Percentiles rank a stretch among this genome's conserved stretches.
phyloP scores from a whole-genome alignment of 2,113 vertebrate genomes.

The Circaetus cinerascens region DNA sequence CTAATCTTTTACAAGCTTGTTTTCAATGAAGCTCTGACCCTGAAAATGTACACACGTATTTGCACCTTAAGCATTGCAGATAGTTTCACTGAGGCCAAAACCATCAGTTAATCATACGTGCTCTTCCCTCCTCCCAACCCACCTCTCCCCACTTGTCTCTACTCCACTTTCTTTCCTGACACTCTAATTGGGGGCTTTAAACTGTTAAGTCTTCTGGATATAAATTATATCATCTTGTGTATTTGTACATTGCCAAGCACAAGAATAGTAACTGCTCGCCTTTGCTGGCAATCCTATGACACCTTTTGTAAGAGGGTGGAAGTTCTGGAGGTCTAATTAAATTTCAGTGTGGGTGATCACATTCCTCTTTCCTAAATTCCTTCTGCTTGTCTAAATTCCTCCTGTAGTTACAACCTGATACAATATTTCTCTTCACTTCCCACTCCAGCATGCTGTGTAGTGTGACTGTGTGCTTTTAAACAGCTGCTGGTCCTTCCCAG shows the following conservation, averaged over 20 bases:
- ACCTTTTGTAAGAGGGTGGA: conserved; percentile 15
- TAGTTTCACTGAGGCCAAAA: not conserved
- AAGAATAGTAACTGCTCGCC: not conserved
- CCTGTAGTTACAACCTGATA: conserved; percentile 58
- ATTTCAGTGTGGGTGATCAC: conserved; percentile 63
- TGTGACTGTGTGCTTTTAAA: conserved; percentile 13
- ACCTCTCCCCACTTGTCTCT: not conserved
- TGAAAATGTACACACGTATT: not conserved
- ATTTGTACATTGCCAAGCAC: conserved; percentile 24
- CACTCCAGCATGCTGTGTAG: conserved; percentile 25
- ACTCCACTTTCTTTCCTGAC: not conserved
- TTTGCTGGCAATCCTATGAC: not conserved
- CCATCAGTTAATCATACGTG: not conserved
- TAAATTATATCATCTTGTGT: conserved; percentile 17
- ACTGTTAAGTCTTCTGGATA: conserved; percentile 6
- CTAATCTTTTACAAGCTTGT: not conserved
- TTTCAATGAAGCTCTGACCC: not conserved
- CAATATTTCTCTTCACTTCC: conserved; percentile 56
- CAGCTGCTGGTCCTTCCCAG: not conserved
- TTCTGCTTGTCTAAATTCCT: conserved; percentile 41
- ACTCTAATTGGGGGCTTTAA: conserved; percentile 18
- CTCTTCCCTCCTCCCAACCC: not conserved
- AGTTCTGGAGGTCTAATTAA: conserved; percentile 46
- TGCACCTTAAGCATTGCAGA: not conserved
- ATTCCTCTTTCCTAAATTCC: conserved; percentile 61